phyloP scores from a whole-genome alignment of 2,797 vertebrate species.

The Rhabdophis nuchalis region DNA sequence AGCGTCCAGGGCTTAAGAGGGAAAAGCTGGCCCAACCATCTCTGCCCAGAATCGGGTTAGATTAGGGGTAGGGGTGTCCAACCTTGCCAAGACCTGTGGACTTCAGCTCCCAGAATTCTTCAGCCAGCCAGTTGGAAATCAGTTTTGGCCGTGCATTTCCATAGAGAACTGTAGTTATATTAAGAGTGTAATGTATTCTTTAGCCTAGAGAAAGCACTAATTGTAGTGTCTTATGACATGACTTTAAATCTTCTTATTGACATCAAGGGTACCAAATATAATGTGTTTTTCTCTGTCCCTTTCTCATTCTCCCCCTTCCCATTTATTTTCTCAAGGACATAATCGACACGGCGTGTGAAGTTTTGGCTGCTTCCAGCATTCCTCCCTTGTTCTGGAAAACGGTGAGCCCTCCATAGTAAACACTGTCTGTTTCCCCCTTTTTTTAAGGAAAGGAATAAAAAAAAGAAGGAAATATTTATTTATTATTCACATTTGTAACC shows the following conservation, averaged over 20 bases:
- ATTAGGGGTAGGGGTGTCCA: background rate
- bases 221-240: background rate
- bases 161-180: background rate
- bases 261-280: background rate
- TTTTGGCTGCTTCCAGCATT: conserved; percentile 87
- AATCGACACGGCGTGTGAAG: conserved; percentile 91
- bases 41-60: background rate
- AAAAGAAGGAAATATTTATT: background rate
- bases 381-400: conserved; percentile 97
- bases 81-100: background rate
- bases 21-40: background rate
- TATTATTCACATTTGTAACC: too few species aligned
- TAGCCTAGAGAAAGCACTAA: too few species aligned
- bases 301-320: background rate
- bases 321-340: conserved; percentile 72
- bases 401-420: conserved; percentile 72
- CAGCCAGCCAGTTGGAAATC: background rate
- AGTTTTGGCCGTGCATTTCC: background rate
- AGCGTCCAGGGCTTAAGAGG: background rate
- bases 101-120: background rate
- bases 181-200: background rate
- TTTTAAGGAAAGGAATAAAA: background rate
- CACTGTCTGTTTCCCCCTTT: too few species aligned
- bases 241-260: background rate
- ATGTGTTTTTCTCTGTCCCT: too few species aligned